Evolutionary conservation across 1,140 invertebrate genomes (phyloP), one percentile per base, ranked within the genome.

Genomic region (Homarus americanus): DNA sequence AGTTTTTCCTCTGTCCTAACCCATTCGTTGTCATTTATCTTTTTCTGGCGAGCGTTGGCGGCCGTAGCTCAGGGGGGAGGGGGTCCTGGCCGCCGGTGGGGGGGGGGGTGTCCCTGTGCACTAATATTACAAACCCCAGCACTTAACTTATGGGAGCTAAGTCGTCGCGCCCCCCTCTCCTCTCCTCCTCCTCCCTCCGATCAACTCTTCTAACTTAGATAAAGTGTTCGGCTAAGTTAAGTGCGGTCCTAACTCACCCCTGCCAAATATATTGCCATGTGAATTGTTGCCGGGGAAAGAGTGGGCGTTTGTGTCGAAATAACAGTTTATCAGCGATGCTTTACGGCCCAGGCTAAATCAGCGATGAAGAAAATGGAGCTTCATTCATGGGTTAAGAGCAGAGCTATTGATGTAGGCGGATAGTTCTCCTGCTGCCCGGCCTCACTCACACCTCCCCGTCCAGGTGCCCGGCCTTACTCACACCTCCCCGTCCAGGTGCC

Each of bases 11-110:
- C 66, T 75, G 87, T 73, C 87, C 79, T 38, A 24, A 72, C 63
- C 79, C 87, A 89, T 89, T 75, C 87, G 44, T 89, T 89, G 87
- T 53, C 87, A 38, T 89, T 76, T 82, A 44, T 89, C 87, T 89
- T 89, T 79, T 87, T 69, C 78, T 44, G 76, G 76, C 32, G 86
- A 80, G 58, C 41, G 78, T 36, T 32, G 40, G 38, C 12, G 58
- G 38, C n/a, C 66, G 82, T 84, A 41, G 36, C 38, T 84, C 40
- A 73, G 63, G 24, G 38, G 17, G 24, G n/a, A 7, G 53, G 79
- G 41, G 44, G 28, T n/a, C n/a, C 44, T 69, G 24, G 53, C 63
- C n/a, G 63, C 63, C 12, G 44, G 12, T n/a, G 63, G 63, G n/a
- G 63, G 32, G 0, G n/a, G 58, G 63, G 63, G 15, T 69, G 4